These are phyloP conservation scores for Temnothorax nylanderi DNA, from an alignment of 1,140 invertebrate species.

Conservation along the genomic window DNA sequence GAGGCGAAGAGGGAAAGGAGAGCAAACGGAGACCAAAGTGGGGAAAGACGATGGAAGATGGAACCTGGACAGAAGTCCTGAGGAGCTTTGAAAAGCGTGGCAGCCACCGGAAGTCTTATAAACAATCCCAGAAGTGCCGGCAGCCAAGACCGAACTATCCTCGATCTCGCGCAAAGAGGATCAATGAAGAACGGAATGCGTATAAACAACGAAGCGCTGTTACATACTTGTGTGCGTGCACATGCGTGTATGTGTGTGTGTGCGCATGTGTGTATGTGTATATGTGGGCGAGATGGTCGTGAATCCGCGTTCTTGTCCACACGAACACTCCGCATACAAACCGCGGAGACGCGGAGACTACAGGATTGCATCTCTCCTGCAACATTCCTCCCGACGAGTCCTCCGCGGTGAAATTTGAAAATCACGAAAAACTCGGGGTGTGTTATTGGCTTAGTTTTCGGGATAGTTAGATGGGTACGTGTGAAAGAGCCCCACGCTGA, in stretches of 20 bases:
- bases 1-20: constrained; percentile 3
- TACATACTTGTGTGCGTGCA: constrained; percentile 16
- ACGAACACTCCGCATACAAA: background rate
- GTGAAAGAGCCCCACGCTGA: constrained; percentile 12
- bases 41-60: background rate
- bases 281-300: background rate
- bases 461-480: constrained; percentile 3
- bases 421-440: constrained; percentile 41
- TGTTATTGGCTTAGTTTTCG: constrained; percentile 50
- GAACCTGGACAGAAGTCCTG: constrained; percentile 24
- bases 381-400: constrained; percentile 1
- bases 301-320: background rate
- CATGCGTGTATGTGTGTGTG: background rate
- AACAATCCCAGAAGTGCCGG: constrained; percentile 77
- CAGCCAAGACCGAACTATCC: constrained; percentile 64
- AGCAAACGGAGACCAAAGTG: constrained; percentile 30
- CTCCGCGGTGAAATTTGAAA: constrained; percentile 39
- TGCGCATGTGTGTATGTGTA: background rate
- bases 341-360: background rate
- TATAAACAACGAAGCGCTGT: constrained; percentile 71
- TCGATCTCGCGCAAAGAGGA: constrained; percentile 69
- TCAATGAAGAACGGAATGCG: constrained; percentile 75
- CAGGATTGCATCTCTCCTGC: background rate
- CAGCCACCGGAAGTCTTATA: constrained; percentile 79
- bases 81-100: constrained; percentile 74